Evolutionary conservation across 1,140 invertebrate genomes (phyloP).

Genomic region (Sycophila sp.): DNA sequence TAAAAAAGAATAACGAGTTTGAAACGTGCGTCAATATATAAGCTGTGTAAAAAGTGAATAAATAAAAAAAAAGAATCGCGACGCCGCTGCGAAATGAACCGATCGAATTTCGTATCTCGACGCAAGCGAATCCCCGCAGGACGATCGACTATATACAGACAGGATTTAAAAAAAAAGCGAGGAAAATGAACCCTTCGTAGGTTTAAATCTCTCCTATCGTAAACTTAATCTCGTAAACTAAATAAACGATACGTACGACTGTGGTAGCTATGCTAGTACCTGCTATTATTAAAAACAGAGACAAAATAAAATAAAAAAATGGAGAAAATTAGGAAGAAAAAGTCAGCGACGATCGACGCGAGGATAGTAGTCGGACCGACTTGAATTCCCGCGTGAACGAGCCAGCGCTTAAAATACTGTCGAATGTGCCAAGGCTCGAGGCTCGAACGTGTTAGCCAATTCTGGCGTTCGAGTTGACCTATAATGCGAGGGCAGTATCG

Average conservation of each 20-base stretch:
- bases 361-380: not conserved
- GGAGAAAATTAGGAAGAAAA: not conserved
- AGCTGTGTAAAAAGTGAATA: constrained; percentile 3
- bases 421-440: constrained; percentile 15
- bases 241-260: constrained; percentile 67
- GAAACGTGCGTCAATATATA: not conserved
- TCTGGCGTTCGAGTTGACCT: constrained; percentile 3
- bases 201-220: constrained; percentile 46
- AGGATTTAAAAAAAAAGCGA: not conserved
- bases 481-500: constrained; percentile 20
- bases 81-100: not conserved
- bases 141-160: not conserved
- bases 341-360: not conserved
- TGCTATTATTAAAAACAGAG: constrained; percentile 64
- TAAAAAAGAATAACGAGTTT: constrained; percentile 13
- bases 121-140: not conserved
- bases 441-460: not conserved
- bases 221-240: constrained; percentile 60
- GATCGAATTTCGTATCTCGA: constrained; percentile 7
- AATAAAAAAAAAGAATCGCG: not conserved
- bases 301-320: not conserved
- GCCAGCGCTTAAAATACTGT: constrained; percentile 23
- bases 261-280: constrained; percentile 68
- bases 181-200: constrained; percentile 53
- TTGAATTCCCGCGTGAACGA: not conserved